Conservation (phyloP, 2,888 invertebrate genomes). For the Plebejus argus region DNA sequence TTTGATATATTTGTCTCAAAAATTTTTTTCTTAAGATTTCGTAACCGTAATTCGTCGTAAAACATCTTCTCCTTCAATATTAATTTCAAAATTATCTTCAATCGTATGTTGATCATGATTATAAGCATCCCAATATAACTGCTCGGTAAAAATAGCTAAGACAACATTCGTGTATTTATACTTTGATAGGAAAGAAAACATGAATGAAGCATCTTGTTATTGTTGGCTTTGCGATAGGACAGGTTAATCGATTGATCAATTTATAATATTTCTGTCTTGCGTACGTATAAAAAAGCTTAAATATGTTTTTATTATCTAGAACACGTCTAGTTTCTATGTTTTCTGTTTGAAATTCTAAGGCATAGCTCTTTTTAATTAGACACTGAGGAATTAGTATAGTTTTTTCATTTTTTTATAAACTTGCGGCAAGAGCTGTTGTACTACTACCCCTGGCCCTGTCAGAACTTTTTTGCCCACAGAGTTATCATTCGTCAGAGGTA, state of each 20-base stretch:
- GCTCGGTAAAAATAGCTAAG: background rate
- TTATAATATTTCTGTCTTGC: background rate
- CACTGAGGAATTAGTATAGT: no score
- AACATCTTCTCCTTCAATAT: background rate
- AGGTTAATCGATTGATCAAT: slow-evolving; percentile 5
- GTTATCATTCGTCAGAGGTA: background rate
- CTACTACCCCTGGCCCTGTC: no score
- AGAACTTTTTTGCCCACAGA: background rate
- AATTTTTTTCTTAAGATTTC: no score
- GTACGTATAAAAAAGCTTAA: background rate
- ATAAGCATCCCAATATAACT: background rate
- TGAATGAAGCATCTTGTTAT: slow-evolving; percentile 15
- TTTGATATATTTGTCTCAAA: background rate
- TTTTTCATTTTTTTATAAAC: no score
- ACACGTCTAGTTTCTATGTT: background rate
- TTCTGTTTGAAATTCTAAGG: background rate
- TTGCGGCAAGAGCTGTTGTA: no score
- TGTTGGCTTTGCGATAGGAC: background rate
- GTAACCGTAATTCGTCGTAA: background rate
- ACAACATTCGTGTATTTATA: background rate
- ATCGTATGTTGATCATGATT: background rate
- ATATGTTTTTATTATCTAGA: background rate
- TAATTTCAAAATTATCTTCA: background rate
- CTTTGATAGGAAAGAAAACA: slow-evolving; percentile 2
- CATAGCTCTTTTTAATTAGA: no score